phyloP scores from a whole-genome alignment of 2,113 vertebrate species.

The Apteryx owenii region DNA sequence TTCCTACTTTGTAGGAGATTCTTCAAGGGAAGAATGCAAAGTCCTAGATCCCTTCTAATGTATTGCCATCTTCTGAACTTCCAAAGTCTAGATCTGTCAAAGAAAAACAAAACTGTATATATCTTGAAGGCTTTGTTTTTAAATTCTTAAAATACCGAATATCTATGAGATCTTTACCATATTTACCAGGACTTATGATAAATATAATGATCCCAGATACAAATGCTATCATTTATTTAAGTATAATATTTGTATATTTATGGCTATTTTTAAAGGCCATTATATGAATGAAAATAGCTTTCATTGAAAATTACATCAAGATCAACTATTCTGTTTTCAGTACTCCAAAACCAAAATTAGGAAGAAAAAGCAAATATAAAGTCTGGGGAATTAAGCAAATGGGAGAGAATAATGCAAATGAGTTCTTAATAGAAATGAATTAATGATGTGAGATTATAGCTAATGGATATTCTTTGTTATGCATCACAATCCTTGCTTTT shows the following conservation, averaged over 20 bases:
- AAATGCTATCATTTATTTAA: not conserved
- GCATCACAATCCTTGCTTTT: not conserved
- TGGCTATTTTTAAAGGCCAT: not conserved
- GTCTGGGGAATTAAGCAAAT: not conserved
- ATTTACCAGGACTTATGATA: not conserved
- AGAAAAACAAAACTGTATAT: not conserved
- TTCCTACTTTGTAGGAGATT: not conserved
- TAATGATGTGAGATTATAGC: not conserved
- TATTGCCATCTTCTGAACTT: not conserved
- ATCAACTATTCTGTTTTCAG: not conserved
- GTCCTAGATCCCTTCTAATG: not conserved
- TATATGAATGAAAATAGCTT: not conserved
- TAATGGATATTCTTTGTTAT: not conserved
- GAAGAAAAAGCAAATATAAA: not conserved
- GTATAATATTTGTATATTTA: not conserved
- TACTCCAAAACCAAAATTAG: not conserved
- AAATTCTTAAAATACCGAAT: not conserved
- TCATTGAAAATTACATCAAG: not conserved
- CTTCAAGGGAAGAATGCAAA: not conserved
- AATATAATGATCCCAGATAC: not conserved
- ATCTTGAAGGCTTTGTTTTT: not conserved
- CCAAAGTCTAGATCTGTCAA: not conserved
- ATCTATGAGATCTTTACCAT: not conserved
- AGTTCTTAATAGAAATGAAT: not conserved
- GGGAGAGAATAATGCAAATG: not conserved